Percentiles rank a stretch among this genome's conserved stretches.
Conservation (phyloP, 2,888 invertebrate species). For the Loripinus fragilis region DNA sequence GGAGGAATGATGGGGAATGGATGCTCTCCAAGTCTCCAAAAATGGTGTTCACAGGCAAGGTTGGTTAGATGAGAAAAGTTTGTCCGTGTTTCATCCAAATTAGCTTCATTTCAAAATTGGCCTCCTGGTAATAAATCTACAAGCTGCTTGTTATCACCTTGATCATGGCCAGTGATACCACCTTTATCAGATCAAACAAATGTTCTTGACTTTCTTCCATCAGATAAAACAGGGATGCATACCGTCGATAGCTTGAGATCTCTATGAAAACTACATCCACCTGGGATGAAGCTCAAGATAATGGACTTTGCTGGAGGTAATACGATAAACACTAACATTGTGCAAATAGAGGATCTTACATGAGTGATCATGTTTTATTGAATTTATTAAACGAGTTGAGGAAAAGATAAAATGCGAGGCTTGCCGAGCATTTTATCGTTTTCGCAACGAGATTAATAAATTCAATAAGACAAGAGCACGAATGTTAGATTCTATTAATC, state of each 20-base stretch:
- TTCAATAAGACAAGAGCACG: too few species aligned
- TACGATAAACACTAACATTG: conserved; percentile 35
- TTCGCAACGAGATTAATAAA: too few species aligned
- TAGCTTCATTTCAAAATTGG: conserved; percentile 7
- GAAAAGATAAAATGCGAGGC: too few species aligned
- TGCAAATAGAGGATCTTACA: too few species aligned
- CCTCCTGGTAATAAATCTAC: conserved; percentile 54
- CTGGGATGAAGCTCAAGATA: conserved; percentile 33
- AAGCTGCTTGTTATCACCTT: conserved; percentile 47
- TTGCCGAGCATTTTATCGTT: too few species aligned
- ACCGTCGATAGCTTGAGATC: conserved; percentile 15
- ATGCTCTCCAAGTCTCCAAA: conserved; percentile 60
- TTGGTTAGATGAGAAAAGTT: conserved; percentile 55
- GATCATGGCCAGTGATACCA: conserved; percentile 17
- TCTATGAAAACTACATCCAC: too few species aligned
- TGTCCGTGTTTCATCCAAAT: conserved; percentile 30
- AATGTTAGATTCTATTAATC: too few species aligned
- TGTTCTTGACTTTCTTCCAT: conserved; percentile 17
- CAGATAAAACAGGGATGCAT: background rate
- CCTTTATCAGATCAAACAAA: conserved; percentile 10
- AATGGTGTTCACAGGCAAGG: conserved; percentile 63
- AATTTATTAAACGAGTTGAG: too few species aligned
- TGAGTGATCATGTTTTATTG: too few species aligned
- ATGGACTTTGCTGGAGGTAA: background rate
- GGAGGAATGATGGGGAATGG: conserved; percentile 56